Base-by-base conservation (phyloP, 2,797 vertebrate genomes). In the Acropternis orthonyx region DNA sequence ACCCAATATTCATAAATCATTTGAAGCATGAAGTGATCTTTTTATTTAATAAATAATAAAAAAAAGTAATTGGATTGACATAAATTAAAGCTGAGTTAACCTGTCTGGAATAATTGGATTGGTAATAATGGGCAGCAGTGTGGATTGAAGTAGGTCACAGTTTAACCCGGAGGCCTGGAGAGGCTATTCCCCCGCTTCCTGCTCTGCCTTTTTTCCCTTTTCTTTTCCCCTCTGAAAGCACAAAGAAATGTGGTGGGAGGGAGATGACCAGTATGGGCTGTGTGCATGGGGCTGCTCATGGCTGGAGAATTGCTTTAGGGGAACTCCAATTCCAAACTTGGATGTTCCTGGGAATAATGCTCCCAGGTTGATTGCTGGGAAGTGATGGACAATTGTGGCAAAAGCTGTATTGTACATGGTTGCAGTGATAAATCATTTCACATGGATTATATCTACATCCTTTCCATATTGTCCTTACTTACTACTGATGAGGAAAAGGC, bases 51-150 rank as follows among this genome's bases (percentile, higher is more conserved):
- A 78, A 88, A 88, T 68, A 85, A 93, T 59, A 63, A 76, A 46
- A 76, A 75, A 82, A 88, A 58, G 89, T 92, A 96, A 95, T 92
- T 96, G 95, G 89, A 96, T 89, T 95, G 96, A 97, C 93, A 91
- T 95, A 96, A 96, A 96, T 95, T 96, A 96, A 95, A 96, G 89
- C 94, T 90, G 95, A 97, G 94, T 95, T 96, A 96, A 97, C 95
- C 91, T 97, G 96, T 96, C 95, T 95, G 93, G 93, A 95, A 87
- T 97, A 96, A 96, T 97, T 97, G 95, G 94, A 95, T 97, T 96
- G 96, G 88, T 95, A 96, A 95, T 95, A 95, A 95, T 75, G 93
- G 96, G 87, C 93, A 88, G 71, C 85, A 95, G 49, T 80, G 80
- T 95, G 83, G 96, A 95, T 77, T 95, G 92, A 95, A 97, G 77